Base-by-base conservation (phyloP, 2,113 vertebrate species). In the Pionites leucogaster region DNA sequence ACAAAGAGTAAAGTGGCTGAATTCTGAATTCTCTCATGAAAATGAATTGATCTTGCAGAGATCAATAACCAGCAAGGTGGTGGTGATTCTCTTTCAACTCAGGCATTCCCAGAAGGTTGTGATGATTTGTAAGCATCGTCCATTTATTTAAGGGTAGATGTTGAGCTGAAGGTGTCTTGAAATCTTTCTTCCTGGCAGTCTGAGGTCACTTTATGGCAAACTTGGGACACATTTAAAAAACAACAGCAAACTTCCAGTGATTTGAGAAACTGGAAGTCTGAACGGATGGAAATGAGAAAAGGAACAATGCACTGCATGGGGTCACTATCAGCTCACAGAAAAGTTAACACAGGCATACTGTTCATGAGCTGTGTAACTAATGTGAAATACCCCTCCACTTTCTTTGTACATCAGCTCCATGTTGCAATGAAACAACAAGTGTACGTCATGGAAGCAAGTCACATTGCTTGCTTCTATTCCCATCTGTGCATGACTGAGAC, bases 271-370 rank as follows among this genome's bases (percentile, higher is more conserved):
- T 65, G 86, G 90, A 94, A 85, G 15, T 80, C 47, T 52, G 67
- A 95, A 92, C 80, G 91, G 86, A 93, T 79, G 65, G 83, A 89
- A 92, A 94, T 13, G 31, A 87, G 74, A 75, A 92, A 57, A 88
- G 41, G n/a, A 93, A 91, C 3, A 6, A 53, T 31, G 63, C 52
- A 37, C 77, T 82, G 74, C 74, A 64, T 28, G 39, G 65, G 72
- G 86, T 92, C 79, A 95, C 85, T 59, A 49, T 27, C 59, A 60
- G 68, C 79, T 92, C 92, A 70, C 47, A 81, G 86, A 78, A 82
- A 86, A 88, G 39, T 70, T 82, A 62, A 83, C 37, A 44, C 27
- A 77, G 44, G n/a, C 55, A 57, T 23, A 46, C 10, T 19, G 63
- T 33, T 62, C 47, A 11, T 2, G 64, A 93, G 71, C 50, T 46